Evolutionary conservation across 35 echinoderm and acorn worm genomes (phyloP).

Genomic region (Eucidaris tribuloides): DNA sequence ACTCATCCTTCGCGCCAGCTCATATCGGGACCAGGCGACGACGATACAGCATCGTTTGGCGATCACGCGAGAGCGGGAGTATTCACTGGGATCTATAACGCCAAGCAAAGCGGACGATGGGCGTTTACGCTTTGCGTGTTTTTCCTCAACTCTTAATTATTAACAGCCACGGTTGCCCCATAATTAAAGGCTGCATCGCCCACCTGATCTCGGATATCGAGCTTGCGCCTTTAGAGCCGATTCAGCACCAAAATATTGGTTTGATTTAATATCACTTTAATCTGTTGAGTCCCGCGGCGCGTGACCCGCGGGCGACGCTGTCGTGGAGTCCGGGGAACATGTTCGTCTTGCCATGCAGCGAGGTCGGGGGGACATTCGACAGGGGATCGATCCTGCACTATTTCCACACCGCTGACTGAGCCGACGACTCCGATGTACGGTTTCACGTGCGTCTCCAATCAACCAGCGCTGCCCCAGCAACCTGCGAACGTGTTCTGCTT

Average conservation of each 20-base stretch:
- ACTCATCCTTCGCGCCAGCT: constrained; percentile 24
- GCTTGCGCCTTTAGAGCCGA: constrained; percentile 33
- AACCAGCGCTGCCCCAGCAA: constrained; percentile 51
- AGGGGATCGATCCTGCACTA: constrained; percentile 25
- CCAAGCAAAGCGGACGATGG: constrained; percentile 33
- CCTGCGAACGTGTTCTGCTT: constrained; percentile 62
- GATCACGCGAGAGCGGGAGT: constrained; percentile 56
- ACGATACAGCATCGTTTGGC: constrained; percentile 39
- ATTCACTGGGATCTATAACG: constrained; percentile 36
- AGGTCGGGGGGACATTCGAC: background rate
- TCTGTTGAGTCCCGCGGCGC: constrained; percentile 69
- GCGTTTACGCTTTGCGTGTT: constrained; percentile 56
- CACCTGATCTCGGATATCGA: constrained; percentile 51
- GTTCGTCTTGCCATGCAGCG: no score
- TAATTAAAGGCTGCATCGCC: constrained; percentile 36
- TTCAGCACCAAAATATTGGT: constrained; percentile 8
- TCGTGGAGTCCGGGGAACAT: constrained; percentile 53
- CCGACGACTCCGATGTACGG: constrained; percentile 41
- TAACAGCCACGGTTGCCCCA: constrained; percentile 50
- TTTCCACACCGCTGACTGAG: constrained; percentile 31
- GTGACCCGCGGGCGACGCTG: constrained; percentile 59
- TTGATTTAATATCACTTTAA: constrained; percentile 62
- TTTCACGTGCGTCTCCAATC: constrained; percentile 59
- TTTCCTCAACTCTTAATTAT: constrained; percentile 5
- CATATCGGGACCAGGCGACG: background rate